Evolutionary conservation across 2,797 vertebrate genomes (phyloP), one percentile per base, ranked within the genome.

Genomic region (Gouania willdenowi): DNA sequence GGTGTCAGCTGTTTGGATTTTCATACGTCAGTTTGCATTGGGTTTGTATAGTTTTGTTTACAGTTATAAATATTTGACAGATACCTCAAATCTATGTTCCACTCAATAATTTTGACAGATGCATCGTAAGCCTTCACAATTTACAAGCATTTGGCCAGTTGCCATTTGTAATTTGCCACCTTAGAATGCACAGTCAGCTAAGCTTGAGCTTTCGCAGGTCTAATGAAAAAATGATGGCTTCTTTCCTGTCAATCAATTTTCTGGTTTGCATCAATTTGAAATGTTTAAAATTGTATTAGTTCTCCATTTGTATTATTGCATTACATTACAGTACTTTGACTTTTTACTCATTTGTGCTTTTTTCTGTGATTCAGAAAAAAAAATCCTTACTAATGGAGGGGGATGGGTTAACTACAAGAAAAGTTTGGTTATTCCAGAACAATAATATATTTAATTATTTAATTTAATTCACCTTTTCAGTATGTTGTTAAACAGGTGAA

Each of bases 1-100:
- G 84, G 87, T 83, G 83, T 91, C 86, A 93, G 92, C 91, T 88
- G 84, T 85, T 87, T 63, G 66, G 26, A 60, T 73, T 79, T 75
- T 73, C 65, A 24, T 57, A 64, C 77, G 29, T 42, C 43, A 17
- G 15, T 28, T 36, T 71, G 31, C 42, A 29, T 46, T 43, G 45
- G 35, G 37, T 39, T 13, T 37, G 26, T 54, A 48, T 23, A 8
- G 10, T 26, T 26, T 22, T 39, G 5, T 40, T 18, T 0, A 1
- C 14, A 36, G 39, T 13, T 21, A 6, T 13, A 20, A 18, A 21
- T 30, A 35, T 34, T 30, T 16, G 21, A 13, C 28, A 12, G 15
- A 44, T 8, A 26, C 6, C 8, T 53, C 10, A 34, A 21, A 54
- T 49, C 26, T 29, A 18, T 55, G 27, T 45, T 13, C 39, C 15